A percentile compares a stretch with the other conserved stretches of the same genome.
These are phyloP conservation scores for Eulimnadia texana DNA, from an alignment of 1,140 invertebrate genomes.

Conservation along the genomic window DNA sequence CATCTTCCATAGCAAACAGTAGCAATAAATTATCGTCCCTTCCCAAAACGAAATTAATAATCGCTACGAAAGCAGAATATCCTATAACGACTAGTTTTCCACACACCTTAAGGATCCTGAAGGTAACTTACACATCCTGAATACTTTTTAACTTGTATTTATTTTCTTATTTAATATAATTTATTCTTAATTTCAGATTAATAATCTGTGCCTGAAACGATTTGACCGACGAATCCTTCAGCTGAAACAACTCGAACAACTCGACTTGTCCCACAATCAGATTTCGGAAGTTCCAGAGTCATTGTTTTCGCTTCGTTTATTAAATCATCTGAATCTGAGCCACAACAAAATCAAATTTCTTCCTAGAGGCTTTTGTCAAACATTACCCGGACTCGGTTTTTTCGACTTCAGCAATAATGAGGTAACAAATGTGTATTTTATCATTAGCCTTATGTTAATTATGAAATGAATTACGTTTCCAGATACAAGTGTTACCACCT, in stretches of 20 bases:
- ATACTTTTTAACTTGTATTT: background rate
- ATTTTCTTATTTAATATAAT: constrained; percentile 13
- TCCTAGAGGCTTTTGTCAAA: background rate
- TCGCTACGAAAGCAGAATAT: constrained; percentile 45
- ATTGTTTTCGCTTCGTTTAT: background rate
- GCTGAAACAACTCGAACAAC: constrained; percentile 45
- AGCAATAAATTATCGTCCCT: constrained; percentile 1
- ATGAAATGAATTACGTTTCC: no score
- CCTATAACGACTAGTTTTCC: constrained; percentile 48
- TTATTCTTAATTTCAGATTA: constrained; percentile 29
- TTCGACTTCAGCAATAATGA: constrained; percentile 3
- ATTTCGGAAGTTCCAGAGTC: constrained; percentile 33
- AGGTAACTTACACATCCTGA: constrained; percentile 17
- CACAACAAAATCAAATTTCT: constrained; percentile 4
- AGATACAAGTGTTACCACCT: no score
- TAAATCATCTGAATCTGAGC: constrained; percentile 5
- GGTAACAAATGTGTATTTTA: background rate
- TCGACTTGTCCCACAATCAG: constrained; percentile 53
- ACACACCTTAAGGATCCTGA: constrained; percentile 39
- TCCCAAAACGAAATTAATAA: constrained; percentile 38
- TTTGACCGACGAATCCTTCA: constrained; percentile 49
- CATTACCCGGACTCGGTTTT: background rate
- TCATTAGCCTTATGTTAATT: background rate
- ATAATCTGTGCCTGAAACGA: constrained; percentile 40
- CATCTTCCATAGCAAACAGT: background rate